Conservation (phyloP, 2,797 vertebrate species). For the Aphelocoma californica region DNA sequence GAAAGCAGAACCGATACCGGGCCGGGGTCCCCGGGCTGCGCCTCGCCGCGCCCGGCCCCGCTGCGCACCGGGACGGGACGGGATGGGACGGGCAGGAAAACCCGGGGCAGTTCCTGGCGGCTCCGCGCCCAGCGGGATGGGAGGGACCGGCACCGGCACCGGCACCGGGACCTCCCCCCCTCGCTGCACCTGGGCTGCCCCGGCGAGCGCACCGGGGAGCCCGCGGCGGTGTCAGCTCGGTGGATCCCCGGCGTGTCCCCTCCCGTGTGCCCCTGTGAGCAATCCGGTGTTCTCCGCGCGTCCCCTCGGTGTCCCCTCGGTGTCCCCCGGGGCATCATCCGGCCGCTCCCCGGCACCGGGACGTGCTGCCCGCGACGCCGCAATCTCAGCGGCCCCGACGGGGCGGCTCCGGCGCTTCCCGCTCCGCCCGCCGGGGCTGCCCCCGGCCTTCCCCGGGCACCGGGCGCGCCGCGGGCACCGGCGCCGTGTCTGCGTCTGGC, state of each 20-base stretch:
- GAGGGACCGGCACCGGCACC: background rate
- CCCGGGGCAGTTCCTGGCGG: conserved; percentile 48
- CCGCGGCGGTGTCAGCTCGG: background rate
- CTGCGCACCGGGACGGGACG: background rate
- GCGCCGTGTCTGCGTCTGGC: too few relatives aligned
- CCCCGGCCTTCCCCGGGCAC: background rate
- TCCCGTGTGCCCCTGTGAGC: background rate
- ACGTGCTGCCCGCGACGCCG: background rate
- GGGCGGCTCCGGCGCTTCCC: background rate
- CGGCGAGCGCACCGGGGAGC: background rate
- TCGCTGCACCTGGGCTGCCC: background rate
- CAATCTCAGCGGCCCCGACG: background rate
- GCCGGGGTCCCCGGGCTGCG: conserved; percentile 20
- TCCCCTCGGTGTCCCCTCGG: background rate
- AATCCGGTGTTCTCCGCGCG: background rate
- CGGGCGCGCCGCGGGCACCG: background rate
- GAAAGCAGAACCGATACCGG: conserved; percentile 65
- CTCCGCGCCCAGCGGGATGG: background rate
- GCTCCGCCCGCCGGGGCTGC: background rate
- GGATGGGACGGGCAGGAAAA: background rate
- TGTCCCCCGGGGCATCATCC: too few relatives aligned
- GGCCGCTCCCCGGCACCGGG: background rate
- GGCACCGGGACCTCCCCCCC: background rate
- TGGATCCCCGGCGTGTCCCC: background rate
- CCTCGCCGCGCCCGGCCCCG: background rate